Percentiles rank a stretch among this genome's conserved stretches.
These are phyloP conservation scores for Rhyacophila evoluta DNA, from an alignment of 2,888 invertebrate genomes.

Conservation along the genomic window DNA sequence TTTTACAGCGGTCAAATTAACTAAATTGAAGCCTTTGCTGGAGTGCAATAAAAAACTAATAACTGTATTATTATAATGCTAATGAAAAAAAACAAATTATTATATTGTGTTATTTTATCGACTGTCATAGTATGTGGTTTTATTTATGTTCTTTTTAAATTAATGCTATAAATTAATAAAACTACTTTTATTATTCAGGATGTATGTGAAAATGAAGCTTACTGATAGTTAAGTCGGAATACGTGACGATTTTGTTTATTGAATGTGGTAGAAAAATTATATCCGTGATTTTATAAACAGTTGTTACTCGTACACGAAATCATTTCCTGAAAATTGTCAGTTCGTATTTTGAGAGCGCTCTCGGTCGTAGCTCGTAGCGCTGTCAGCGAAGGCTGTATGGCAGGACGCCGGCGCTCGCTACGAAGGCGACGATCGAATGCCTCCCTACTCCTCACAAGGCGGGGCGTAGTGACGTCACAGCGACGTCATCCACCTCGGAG, in stretches of 20 bases:
- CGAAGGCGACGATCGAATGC: neutral
- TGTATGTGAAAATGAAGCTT: too few relatives aligned
- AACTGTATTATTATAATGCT: too few relatives aligned
- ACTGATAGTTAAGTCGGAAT: too few relatives aligned
- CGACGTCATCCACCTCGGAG: conserved; percentile 54
- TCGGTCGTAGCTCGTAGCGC: neutral
- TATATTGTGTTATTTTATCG: too few relatives aligned
- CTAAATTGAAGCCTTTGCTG: too few relatives aligned
- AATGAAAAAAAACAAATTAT: too few relatives aligned
- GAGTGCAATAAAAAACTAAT: too few relatives aligned
- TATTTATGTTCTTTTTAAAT: too few relatives aligned
- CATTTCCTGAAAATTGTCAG: conserved; percentile 8
- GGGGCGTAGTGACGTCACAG: conserved; percentile 64
- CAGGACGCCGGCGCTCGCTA: conserved; percentile 10
- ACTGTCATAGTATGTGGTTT: too few relatives aligned
- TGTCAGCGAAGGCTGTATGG: neutral
- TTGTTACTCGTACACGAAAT: neutral
- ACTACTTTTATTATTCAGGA: too few relatives aligned
- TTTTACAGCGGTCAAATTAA: too few relatives aligned
- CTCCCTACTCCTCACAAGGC: conserved; percentile 55
- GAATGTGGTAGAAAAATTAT: neutral
- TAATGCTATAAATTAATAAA: too few relatives aligned
- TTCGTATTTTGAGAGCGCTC: neutral
- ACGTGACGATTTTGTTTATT: neutral
- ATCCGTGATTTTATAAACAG: neutral